Evolutionary conservation across 2,888 invertebrate genomes (phyloP), one percentile per base, ranked within the genome.

Genomic region (Chironomus tentans): DNA sequence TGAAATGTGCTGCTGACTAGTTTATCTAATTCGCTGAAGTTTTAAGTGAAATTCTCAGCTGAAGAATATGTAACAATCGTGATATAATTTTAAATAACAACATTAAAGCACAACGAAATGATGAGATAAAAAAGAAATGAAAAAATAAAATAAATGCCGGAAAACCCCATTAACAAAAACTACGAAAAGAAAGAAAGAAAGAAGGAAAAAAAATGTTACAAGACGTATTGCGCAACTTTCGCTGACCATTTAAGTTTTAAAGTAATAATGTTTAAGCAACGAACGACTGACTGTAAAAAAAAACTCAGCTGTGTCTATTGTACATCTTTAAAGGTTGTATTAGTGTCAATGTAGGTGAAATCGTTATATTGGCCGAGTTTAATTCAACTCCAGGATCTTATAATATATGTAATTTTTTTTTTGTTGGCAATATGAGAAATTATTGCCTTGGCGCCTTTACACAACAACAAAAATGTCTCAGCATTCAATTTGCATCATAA

Each of bases 161-260:
- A 65, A 65, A 65, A 65, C 65, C 22, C 65, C 65, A 65, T 65
- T 65, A 65, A 65, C 2, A 21, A 65, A 56, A 56, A 56, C 38
- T 7, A 38, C 7, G 10, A 38, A 38, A 38, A 38, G 38, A 38
- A 38, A 38, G 38, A 38, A 38, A 2, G 10, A 38, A 38, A 38
- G 38, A 38, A 24, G 24, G 4, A 24, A 18, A 62, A 65, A 22
- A 65, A 65, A 65, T 47, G 70, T 70, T 70, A 70, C 70, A 46
- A 65, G 65, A 48, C 10, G 5, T 38, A 70, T 71, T 71, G 48
- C 56, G 71, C 28, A 71, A 71, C 71, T 71, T 71, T 71, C 71
- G 22, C 71, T 70, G 70, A 70, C 70, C 70, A 70, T 46, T 47
- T 47, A 70, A 22, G 21, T 22, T 5, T 21, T 68, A 7, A 21